Base-by-base conservation (phyloP, 2,888 invertebrate species). In the Yponomeuta malinellus region DNA sequence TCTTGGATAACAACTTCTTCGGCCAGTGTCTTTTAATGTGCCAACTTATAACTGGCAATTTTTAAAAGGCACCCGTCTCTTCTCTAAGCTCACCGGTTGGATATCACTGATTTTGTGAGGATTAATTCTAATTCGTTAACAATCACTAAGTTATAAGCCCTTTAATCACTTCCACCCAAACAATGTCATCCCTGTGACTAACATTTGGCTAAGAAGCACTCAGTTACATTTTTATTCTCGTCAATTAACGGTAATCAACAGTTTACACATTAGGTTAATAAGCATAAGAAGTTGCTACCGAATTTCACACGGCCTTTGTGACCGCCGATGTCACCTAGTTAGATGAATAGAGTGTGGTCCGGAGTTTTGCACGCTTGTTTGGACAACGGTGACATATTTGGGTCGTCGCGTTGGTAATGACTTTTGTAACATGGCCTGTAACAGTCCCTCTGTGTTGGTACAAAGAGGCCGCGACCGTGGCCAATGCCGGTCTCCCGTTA, bases 171-270 rank as follows among this genome's bases (percentile, higher is more conserved):
- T 81, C 84, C 83, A 86, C 80, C 80, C 76, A 80, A 84, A 85
- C 85, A 83, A 81, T 79, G 81, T 82, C 81, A 84, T 86, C 87
- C 88, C 82, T 88, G 91, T 90, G 89, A 92, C 93, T 91, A 91
- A 90, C 91, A 81, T 81, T 77, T 85, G 86, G 88, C 43, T 37
- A n/a, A 69, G 52, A 59, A 43, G 64, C 70, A 64, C 70, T 33
- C 63, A 63, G 70, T 68, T 63, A 37, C 63, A 63, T 63, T 15
- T 31, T 23, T 59, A 31, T 66, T 66, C 10, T 67, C 1, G 64
- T 64, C 15, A 52, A 64, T 64, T 65, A n/a, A 43, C 43, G 66
- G 66, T 66, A 66, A 43, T 23, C 63, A 6, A 29, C 37, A 70
- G 48, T 69, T 52, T 48, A 48, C 23, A 29, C 12, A 12, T 23